phyloP scores from a whole-genome alignment of 2,888 invertebrate species.

The Mythimna lalbum region DNA sequence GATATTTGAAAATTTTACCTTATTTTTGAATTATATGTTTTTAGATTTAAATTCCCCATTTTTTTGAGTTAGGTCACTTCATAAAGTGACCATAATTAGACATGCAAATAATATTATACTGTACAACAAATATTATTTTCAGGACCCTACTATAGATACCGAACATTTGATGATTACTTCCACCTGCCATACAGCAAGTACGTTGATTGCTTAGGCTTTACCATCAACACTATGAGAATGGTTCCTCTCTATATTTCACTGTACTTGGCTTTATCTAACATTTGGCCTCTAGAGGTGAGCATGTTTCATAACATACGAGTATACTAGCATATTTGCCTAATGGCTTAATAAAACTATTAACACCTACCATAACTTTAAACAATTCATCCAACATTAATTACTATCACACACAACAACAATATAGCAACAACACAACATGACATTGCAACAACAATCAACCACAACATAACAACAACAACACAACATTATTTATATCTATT shows the following conservation, averaged over 20 bases:
- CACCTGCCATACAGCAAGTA: conserved; percentile 92
- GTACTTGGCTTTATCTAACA: conserved; percentile 92
- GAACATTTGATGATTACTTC: conserved; percentile 96
- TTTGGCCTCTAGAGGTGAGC: conserved; percentile 94
- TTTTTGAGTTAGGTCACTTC: too few relatives aligned
- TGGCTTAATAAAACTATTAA: background rate
- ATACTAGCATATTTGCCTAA: background rate
- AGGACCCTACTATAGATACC: conserved; percentile 98
- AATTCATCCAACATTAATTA: background rate
- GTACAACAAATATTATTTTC: conserved; percentile 67
- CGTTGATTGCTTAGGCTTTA: conserved; percentile 91
- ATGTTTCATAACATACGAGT: conserved; percentile 8
- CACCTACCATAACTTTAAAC: background rate
- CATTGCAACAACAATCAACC: too few relatives aligned
- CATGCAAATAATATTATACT: too few relatives aligned
- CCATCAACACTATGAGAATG: conserved; percentile 92
- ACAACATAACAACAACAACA: too few relatives aligned
- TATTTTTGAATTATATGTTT: too few relatives aligned
- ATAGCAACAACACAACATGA: too few relatives aligned
- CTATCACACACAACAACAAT: too few relatives aligned
- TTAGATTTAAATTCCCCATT: too few relatives aligned
- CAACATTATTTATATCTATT: too few relatives aligned
- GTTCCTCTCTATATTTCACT: conserved; percentile 92
- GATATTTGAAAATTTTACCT: too few relatives aligned
- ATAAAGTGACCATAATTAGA: too few relatives aligned